Base-by-base conservation (phyloP, 64 coral and sea anemone genomes). In the Pachyseris speciosa region DNA sequence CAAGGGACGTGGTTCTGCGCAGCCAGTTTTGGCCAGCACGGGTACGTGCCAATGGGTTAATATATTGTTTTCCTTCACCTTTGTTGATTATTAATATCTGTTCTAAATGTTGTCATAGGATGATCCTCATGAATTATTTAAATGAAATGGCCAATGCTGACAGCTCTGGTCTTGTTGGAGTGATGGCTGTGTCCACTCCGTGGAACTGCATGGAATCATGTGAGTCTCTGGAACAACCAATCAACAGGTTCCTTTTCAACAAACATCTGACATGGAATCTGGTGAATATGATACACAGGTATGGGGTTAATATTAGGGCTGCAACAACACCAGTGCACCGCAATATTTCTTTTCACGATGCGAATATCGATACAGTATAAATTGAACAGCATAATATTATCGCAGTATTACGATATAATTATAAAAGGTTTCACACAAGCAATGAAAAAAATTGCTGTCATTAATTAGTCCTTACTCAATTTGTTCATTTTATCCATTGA, bases 121-220 rank as follows among this genome's bases (percentile, higher is more conserved):
- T 98, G 95, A 98, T 98, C 17, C 65, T 98, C 72, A 91, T 94
- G 87, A 94, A 98, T 37, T 94, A 98, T 74, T 74, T 98, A 1
- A 94, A 96, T 93, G 95, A 96, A 39, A 86, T 94, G 84, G 66
- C 67, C 37, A 83, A 94, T 4, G 58, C 69, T 10, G 88, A 98
- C n/a, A 63, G 49, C 9, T 86, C 51, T 24, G 87, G 83, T 53
- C 87, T 98, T 58, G 30, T 94, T 83, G 92, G 80, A 45, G 86
- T 88, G 17, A 76, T 98, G 90, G 87, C 88, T 13, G 88, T 94
- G 7, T 98, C 95, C 16, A 78, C 67, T 43, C 92, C 95, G 34
- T 98, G 95, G 95, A 84, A 98, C 55, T 98, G 91, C 36, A 83
- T 89, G 30, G 95, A 91, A 22, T 98, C 91, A 3, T 86, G 80